Conservation (phyloP, 1,140 invertebrate genomes). For the Ectropis grisescens region DNA sequence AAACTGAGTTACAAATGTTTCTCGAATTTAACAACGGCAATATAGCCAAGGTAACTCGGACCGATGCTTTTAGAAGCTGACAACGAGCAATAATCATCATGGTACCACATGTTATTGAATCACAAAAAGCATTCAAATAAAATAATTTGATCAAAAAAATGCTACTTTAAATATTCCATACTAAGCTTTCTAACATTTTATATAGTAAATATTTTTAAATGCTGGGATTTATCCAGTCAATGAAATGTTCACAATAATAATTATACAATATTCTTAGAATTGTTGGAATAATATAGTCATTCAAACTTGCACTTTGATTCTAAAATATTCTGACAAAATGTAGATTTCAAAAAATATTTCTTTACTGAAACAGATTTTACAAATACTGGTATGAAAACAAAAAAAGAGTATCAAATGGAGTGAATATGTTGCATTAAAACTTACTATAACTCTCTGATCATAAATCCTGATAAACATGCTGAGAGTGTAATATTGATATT, state of each 20-base stretch:
- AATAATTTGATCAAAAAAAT: constrained; percentile 64
- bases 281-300: constrained; percentile 28
- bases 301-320: constrained; percentile 49
- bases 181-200: constrained; percentile 61
- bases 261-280: constrained; percentile 31
- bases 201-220: constrained; percentile 63
- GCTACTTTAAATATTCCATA: constrained; percentile 61
- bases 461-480: too few relatives aligned
- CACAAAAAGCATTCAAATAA: constrained; percentile 62
- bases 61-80: constrained; percentile 40
- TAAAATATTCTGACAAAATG: constrained; percentile 1
- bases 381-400: too few relatives aligned
- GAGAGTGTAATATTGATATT: too few relatives aligned
- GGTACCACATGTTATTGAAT: constrained; percentile 56
- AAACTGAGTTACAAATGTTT: constrained; percentile 66
- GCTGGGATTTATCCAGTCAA: constrained; percentile 54
- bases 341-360: constrained; percentile 1
- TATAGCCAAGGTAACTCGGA: constrained; percentile 41
- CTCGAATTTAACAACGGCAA: constrained; percentile 49
- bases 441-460: too few relatives aligned
- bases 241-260: constrained; percentile 11
- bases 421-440: too few relatives aligned
- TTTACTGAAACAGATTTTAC: too few relatives aligned
- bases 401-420: too few relatives aligned
- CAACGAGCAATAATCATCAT: constrained; percentile 52